phyloP scores from a whole-genome alignment of 2,888 invertebrate genomes.

The Hypomecis punctinalis region DNA sequence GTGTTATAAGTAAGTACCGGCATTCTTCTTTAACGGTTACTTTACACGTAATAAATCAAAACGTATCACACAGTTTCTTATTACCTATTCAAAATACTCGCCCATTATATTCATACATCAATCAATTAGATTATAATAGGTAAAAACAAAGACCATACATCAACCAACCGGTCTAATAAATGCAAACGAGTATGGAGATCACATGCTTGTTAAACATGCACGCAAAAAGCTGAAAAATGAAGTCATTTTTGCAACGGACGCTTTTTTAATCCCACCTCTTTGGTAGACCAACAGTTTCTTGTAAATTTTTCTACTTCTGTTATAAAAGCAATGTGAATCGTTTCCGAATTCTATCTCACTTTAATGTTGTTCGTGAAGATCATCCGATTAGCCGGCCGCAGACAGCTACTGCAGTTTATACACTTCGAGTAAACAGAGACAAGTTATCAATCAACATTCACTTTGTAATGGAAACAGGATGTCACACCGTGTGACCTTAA shows the following conservation, averaged over 20 bases:
- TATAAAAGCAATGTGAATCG: too few species aligned
- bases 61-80: constrained; percentile 19
- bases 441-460: constrained; percentile 54
- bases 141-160: neutral
- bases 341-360: too few species aligned
- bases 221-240: too few species aligned
- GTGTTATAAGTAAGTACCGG: constrained; percentile 65
- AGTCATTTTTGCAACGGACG: too few species aligned
- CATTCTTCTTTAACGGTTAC: neutral
- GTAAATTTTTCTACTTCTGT: too few species aligned
- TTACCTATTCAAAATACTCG: constrained; percentile 10
- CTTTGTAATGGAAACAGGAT: constrained; percentile 51
- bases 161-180: neutral
- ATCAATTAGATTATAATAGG: constrained; percentile 15
- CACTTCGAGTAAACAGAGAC: constrained; percentile 45
- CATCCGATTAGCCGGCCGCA: neutral
- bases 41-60: neutral
- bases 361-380: neutral
- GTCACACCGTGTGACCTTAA: constrained; percentile 42
- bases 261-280: too few species aligned
- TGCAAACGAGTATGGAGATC: neutral
- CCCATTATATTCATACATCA: constrained; percentile 17
- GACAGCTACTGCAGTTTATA: constrained; percentile 42
- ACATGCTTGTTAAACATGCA: neutral
- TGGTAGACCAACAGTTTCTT: too few species aligned